These are phyloP conservation scores for Pseudomugil gertrudae DNA, from an alignment of 2,797 vertebrate species.

Conservation along the genomic window DNA sequence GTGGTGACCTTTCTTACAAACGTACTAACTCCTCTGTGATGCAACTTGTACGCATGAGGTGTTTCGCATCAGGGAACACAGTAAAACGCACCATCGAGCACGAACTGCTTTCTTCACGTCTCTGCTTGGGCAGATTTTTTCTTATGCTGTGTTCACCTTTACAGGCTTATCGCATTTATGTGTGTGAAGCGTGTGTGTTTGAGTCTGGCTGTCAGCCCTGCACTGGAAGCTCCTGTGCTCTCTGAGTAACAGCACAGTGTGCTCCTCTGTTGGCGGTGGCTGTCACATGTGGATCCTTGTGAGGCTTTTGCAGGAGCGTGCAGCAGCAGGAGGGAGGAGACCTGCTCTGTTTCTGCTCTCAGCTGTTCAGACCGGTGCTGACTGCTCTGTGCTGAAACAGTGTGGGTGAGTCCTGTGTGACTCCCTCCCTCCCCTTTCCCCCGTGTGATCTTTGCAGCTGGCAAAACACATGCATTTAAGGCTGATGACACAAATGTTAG, in stretches of 20 bases:
- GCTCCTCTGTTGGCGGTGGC: conserved; percentile 51
- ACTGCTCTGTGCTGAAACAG: conserved; percentile 56
- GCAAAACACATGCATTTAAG: conserved; percentile 58
- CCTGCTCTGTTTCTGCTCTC: conserved; percentile 67
- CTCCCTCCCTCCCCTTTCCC: conserved; percentile 12
- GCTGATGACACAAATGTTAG: conserved; percentile 27
- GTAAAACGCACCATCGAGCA: conserved; percentile 1
- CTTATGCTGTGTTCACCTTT: conserved; percentile 11
- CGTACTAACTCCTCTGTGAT: conserved; percentile 30
- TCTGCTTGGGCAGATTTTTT: conserved; percentile 19
- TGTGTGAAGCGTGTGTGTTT: conserved; percentile 17
- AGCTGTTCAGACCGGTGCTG: conserved; percentile 69
- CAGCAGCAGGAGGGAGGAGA: conserved; percentile 68
- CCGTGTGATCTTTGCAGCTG: conserved; percentile 52
- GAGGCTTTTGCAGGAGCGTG: conserved; percentile 61
- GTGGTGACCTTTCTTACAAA: conserved; percentile 67
- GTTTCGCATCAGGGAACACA: conserved; percentile 20
- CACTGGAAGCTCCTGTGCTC: conserved; percentile 54
- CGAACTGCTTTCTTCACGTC: not conserved
- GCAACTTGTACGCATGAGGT: conserved; percentile 17
- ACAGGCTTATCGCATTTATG: conserved; percentile 7
- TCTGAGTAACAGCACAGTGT: conserved; percentile 43
- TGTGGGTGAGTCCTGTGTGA: conserved; percentile 48
- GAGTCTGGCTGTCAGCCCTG: conserved; percentile 38
- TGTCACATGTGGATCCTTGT: conserved; percentile 80